phyloP scores from a whole-genome alignment of 2,888 invertebrate genomes.

The Clostera curtula region DNA sequence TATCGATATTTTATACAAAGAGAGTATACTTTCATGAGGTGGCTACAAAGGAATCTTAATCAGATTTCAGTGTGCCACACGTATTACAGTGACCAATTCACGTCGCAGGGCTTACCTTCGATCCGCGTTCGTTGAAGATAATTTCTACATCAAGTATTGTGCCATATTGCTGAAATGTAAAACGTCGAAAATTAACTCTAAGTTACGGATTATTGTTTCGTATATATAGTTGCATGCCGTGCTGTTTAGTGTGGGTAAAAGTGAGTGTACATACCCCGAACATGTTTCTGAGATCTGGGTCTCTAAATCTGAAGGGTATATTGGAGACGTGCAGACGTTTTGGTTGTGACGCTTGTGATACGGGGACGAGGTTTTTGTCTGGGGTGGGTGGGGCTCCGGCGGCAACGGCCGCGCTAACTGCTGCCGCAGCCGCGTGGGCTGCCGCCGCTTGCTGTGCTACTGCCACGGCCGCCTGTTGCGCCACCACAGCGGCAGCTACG shows the following conservation, averaged over 20 bases:
- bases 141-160: slow-evolving; percentile 99
- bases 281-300: slow-evolving; percentile 98
- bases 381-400: slow-evolving; percentile 49
- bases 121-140: slow-evolving; percentile 99
- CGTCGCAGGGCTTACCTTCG: slow-evolving; percentile 89
- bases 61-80: slow-evolving; percentile 56
- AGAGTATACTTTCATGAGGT: slow-evolving; percentile 21
- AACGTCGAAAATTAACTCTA: slow-evolving; percentile 39
- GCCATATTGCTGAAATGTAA: slow-evolving; percentile 95
- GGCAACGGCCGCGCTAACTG: slow-evolving; percentile 46
- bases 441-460: slow-evolving; percentile 66
- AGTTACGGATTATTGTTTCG: slow-evolving; percentile 6
- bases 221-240: slow-evolving; percentile 29
- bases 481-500: slow-evolving; percentile 51
- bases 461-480: slow-evolving; percentile 55
- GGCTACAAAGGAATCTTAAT: slow-evolving; percentile 46
- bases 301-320: slow-evolving; percentile 99
- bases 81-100: slow-evolving; percentile 16
- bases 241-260: slow-evolving; percentile 10
- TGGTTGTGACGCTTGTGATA: slow-evolving; percentile 79
- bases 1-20: slow-evolving; percentile 8
- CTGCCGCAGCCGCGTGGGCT: slow-evolving; percentile 64
- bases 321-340: slow-evolving; percentile 99
- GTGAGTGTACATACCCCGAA: slow-evolving; percentile 89
- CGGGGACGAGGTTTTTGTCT: slow-evolving; percentile 69